phyloP scores from a whole-genome alignment of 2,797 vertebrate genomes.

The Kryptolebias ocellatus region DNA sequence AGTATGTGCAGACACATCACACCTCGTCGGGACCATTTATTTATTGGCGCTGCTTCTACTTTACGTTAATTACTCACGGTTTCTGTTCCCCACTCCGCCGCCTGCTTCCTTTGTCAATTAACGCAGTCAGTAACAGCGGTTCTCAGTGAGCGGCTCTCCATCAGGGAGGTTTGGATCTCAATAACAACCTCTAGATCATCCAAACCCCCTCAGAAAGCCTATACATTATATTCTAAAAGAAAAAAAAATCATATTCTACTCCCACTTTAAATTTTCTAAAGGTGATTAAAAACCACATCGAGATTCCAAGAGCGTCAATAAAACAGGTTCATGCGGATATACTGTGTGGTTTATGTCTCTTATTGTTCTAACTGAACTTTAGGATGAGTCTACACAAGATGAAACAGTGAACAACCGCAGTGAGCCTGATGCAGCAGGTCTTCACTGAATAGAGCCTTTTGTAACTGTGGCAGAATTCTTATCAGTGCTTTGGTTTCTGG shows the following conservation, averaged over 20 bases:
- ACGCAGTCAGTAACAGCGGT: neutral
- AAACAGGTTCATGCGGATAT: no score
- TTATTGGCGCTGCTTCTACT: slow-evolving; percentile 34
- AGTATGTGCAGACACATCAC: slow-evolving; percentile 30
- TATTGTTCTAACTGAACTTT: no score
- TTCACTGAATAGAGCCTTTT: neutral
- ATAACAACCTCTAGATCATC: slow-evolving; percentile 38
- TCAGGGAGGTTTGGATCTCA: slow-evolving; percentile 21
- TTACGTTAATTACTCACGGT: slow-evolving; percentile 39
- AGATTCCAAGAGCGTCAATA: no score
- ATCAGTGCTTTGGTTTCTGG: slow-evolving; percentile 1
- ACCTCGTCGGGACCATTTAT: slow-evolving; percentile 41
- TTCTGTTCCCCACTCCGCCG: slow-evolving; percentile 25
- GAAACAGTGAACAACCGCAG: no score
- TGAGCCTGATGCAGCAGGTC: neutral
- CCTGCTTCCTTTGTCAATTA: slow-evolving; percentile 27
- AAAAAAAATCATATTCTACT: no score
- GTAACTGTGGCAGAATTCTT: neutral
- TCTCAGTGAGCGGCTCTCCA: slow-evolving; percentile 10
- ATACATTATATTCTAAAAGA: neutral
- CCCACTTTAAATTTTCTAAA: no score
- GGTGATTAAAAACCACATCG: no score
- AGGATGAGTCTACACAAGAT: no score
- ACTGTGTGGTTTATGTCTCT: no score
- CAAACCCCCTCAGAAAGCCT: slow-evolving; percentile 1